phyloP scores from a whole-genome alignment of 2,797 vertebrate genomes.

The Pangasius krempfi region DNA sequence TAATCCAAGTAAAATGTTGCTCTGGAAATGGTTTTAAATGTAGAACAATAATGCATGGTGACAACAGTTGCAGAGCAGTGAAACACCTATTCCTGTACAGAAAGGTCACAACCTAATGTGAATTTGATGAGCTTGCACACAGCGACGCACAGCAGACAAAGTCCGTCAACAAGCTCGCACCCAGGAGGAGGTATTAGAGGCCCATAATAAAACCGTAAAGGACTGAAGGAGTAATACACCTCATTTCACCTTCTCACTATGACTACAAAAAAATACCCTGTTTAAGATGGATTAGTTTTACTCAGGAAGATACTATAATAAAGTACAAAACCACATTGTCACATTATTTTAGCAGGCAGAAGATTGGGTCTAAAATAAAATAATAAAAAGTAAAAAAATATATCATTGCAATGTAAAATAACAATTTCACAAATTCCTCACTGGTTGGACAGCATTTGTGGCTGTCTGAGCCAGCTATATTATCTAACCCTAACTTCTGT shows the following conservation, averaged over 20 bases:
- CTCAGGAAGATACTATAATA: not conserved
- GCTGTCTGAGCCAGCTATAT: not conserved
- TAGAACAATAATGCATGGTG: not conserved
- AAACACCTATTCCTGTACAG: not conserved
- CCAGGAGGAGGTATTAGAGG: not conserved
- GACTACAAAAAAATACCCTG: not conserved
- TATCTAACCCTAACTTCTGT: not conserved
- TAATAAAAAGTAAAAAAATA: not conserved
- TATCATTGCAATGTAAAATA: not conserved
- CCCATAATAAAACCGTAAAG: not conserved
- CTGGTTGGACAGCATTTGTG: not conserved
- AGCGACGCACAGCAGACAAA: not conserved
- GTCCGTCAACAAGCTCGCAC: not conserved
- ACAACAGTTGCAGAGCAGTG: not conserved
- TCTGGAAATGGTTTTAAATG: not conserved
- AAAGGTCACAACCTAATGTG: not conserved
- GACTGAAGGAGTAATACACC: not conserved
- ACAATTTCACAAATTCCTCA: not conserved
- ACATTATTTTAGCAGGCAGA: not conserved
- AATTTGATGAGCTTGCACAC: not conserved
- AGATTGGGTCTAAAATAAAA: not conserved
- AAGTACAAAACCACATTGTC: not conserved
- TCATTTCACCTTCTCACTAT: not conserved
- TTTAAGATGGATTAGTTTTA: not conserved
- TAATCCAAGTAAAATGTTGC: not conserved